Conservation (phyloP, 2,113 vertebrate species). For the Chionis minor region DNA sequence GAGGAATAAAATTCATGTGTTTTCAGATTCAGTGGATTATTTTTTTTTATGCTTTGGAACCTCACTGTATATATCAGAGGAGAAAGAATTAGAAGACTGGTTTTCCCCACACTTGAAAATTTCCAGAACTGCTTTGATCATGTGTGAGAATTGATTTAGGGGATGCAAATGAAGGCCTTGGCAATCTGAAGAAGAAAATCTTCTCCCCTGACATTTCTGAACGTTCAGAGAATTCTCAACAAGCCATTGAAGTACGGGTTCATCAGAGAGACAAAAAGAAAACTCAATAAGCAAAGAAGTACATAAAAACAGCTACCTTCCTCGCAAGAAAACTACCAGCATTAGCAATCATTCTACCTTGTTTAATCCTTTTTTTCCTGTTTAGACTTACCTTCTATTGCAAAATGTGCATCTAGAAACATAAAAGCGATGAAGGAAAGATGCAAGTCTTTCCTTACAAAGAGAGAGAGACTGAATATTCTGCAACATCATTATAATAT, state of each 20-base stretch:
- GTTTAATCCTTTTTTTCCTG: not conserved
- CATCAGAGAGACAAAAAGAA: conserved; percentile 34
- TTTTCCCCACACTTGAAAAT: not conserved
- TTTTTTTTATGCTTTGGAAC: not conserved
- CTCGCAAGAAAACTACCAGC: not conserved
- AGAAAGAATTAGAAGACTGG: not conserved
- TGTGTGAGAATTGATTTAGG: conserved; percentile 44
- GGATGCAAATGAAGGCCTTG: conserved; percentile 57
- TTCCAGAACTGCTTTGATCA: conserved; percentile 49
- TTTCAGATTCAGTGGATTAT: not conserved
- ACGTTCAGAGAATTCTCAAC: conserved; percentile 42
- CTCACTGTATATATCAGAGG: not conserved
- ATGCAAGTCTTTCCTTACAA: conserved; percentile 14
- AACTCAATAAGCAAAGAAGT: conserved; percentile 4
- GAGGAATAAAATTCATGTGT: not conserved
- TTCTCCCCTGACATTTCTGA: conserved; percentile 46
- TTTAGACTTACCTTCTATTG: not conserved
- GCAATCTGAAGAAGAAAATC: conserved; percentile 33
- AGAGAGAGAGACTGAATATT: conserved; percentile 16
- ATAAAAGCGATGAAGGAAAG: not conserved
- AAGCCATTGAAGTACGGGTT: conserved; percentile 20
- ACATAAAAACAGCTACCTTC: not conserved
- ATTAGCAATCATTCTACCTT: not conserved
- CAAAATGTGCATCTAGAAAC: conserved; percentile 9
- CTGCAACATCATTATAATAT: conserved; percentile 39